Conservation (phyloP, 2,888 invertebrate species). For the Drosophila borealis region DNA sequence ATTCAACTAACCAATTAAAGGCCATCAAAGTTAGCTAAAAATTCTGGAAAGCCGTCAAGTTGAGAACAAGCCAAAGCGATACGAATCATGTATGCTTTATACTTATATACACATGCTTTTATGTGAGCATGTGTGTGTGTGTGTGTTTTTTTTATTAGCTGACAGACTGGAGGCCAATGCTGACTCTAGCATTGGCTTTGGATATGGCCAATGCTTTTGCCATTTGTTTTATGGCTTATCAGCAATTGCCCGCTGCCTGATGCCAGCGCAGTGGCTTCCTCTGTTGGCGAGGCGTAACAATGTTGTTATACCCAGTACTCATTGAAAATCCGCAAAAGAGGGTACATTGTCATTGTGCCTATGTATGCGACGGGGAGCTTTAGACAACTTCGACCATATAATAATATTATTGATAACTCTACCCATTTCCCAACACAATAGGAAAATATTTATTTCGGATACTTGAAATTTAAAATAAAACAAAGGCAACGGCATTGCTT, state of each 20-base stretch:
- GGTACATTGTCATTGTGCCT: not conserved
- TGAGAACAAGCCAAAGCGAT: conserved; percentile 50
- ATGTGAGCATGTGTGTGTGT: not conserved
- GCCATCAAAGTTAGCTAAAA: conserved; percentile 64
- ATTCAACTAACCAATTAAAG: conserved; percentile 56
- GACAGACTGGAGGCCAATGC: conserved; percentile 30
- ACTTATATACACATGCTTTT: not conserved
- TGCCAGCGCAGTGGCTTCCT: conserved; percentile 21
- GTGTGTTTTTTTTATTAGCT: conserved; percentile 38
- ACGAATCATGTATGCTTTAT: conserved; percentile 25
- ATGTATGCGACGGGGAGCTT: not conserved
- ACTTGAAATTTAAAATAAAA: no score
- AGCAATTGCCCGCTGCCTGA: conserved; percentile 56
- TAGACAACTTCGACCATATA: not conserved
- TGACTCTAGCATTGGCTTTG: conserved; percentile 22
- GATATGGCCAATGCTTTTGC: conserved; percentile 42
- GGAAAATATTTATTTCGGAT: no score
- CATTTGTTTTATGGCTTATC: conserved; percentile 78
- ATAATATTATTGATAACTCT: no score
- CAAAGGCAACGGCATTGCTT: no score
- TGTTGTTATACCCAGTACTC: conserved; percentile 46
- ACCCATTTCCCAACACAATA: no score
- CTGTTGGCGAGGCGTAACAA: conserved; percentile 57
- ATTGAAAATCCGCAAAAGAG: not conserved
- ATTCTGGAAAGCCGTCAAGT: conserved; percentile 51